These are phyloP conservation scores for Limosa lapponica DNA, from an alignment of 2,797 vertebrate genomes.

Conservation along the genomic window DNA sequence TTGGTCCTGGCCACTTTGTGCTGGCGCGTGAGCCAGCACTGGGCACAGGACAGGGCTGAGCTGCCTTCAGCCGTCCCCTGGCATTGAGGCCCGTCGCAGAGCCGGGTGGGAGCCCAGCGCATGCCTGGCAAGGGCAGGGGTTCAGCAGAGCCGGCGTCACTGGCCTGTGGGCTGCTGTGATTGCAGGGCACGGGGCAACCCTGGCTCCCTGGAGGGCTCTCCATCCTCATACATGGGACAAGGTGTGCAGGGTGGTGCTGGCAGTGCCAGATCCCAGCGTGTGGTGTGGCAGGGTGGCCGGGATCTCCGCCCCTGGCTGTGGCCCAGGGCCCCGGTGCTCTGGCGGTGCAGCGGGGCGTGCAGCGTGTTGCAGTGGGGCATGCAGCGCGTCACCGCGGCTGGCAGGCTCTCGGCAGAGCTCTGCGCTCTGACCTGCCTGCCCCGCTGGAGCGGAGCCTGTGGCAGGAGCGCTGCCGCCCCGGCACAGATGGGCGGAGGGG, in stretches of 20 bases:
- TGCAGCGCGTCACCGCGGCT: fast-evolving
- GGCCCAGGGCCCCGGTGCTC: background rate
- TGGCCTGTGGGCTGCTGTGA: background rate
- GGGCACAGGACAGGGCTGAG: background rate
- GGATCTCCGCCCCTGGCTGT: background rate
- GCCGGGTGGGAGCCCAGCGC: fast-evolving
- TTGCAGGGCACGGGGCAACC: fast-evolving
- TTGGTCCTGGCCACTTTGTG: fast-evolving
- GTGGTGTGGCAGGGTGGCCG: fast-evolving
- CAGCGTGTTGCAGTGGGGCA: fast-evolving
- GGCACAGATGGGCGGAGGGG: fast-evolving
- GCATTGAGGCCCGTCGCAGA: background rate
- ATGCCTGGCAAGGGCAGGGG: background rate
- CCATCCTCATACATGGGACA: fast-evolving
- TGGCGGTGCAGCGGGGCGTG: fast-evolving
- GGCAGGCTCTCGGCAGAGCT: background rate
- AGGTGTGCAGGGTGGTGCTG: background rate
- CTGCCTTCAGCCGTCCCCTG: background rate
- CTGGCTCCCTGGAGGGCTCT: background rate
- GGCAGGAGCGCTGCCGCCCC: fast-evolving
- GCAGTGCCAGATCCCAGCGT: background rate
- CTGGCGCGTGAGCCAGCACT: fast-evolving
- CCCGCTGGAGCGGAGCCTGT: background rate
- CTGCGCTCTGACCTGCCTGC: background rate
- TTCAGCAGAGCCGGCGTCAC: fast-evolving